A percentile compares a stretch with the other conserved stretches of the same genome.
phyloP scores from a whole-genome alignment of 2,113 vertebrate species.

The Eurypyga helias region DNA sequence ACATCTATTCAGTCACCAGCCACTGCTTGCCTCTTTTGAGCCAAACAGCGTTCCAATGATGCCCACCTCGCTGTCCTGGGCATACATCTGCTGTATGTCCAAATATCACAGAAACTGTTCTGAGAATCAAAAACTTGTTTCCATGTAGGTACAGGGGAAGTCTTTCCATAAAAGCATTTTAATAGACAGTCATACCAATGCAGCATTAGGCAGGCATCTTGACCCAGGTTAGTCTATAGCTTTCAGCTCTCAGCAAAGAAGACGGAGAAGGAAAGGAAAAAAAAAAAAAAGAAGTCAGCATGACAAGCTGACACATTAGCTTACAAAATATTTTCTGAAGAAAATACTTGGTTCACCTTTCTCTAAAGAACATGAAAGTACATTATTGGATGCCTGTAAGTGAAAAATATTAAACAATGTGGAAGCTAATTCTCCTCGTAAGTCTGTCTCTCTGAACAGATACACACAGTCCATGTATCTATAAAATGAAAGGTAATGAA shows the following conservation, averaged over 20 bases:
- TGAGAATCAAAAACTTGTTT: background rate
- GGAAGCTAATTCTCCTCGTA: background rate
- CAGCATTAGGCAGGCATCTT: background rate
- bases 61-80: background rate
- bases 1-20: background rate
- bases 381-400: background rate
- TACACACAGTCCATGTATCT: background rate
- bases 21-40: background rate
- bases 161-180: background rate
- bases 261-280: background rate
- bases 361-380: background rate
- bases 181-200: background rate
- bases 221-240: background rate
- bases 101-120: background rate
- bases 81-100: background rate
- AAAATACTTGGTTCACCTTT: background rate
- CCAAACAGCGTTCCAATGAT: background rate
- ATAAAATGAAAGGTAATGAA: background rate
- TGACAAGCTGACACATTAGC: background rate
- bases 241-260: background rate
- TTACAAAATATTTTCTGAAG: background rate
- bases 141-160: background rate
- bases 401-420: background rate
- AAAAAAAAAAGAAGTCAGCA: background rate
- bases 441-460: background rate